A percentile compares a stretch with the other conserved stretches of the same genome.
phyloP scores from a whole-genome alignment of 23 tunicate genomes.

The Pegea sp. region DNA sequence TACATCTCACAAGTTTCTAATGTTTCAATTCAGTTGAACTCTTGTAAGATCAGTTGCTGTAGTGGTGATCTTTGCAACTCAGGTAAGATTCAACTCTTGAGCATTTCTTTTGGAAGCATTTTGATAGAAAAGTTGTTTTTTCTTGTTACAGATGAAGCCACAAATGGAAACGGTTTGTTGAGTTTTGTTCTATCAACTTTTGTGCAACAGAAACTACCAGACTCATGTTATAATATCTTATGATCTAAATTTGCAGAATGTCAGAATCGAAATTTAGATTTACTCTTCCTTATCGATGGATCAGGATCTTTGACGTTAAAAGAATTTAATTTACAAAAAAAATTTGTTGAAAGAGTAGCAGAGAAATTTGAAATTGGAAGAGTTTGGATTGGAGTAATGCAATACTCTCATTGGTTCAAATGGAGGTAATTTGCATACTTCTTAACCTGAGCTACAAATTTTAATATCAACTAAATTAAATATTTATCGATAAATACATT shows the following conservation, averaged over 20 bases:
- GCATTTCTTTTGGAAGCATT: too few species aligned
- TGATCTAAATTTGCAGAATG: slow-evolving; percentile 2
- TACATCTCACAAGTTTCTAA: not conserved
- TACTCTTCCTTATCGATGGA: slow-evolving; percentile 8
- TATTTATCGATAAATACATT: not conserved
- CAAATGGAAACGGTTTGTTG: not conserved
- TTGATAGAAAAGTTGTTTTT: too few species aligned
- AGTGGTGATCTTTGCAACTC: not conserved
- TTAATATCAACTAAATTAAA: not conserved
- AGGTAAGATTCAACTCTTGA: too few species aligned
- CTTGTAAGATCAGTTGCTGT: not conserved
- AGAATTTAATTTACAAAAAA: not conserved
- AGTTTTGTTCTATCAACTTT: too few species aligned
- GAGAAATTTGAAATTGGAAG: not conserved
- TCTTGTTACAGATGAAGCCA: not conserved
- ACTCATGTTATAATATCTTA: too few species aligned
- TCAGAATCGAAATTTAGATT: not conserved
- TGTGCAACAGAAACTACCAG: too few species aligned
- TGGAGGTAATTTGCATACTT: not conserved
- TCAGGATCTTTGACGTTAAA: slow-evolving; percentile 4
- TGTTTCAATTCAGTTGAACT: not conserved
- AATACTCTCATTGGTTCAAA: slow-evolving; percentile 11
- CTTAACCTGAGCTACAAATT: not conserved
- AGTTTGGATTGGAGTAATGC: slow-evolving; percentile 5
- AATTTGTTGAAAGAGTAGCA: slow-evolving; percentile 1